A percentile compares a stretch with the other conserved stretches of the same genome.
Conservation (phyloP, 2,797 vertebrate species). For the Tamandua tetradactyla region DNA sequence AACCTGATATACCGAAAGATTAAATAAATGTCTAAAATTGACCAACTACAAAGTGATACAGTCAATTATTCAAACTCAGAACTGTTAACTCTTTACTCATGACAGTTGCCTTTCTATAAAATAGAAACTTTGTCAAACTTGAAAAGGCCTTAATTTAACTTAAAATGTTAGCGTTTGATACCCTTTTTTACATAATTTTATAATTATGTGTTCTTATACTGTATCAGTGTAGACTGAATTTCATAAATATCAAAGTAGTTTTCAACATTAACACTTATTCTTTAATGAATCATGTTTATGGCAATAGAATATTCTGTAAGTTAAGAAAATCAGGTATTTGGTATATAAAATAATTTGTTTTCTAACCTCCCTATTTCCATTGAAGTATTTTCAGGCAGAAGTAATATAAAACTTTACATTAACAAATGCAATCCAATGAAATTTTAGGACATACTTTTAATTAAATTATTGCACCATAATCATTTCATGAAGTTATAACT, state of each 20-base stretch:
- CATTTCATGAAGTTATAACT: constrained; percentile 71
- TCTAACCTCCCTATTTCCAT: constrained; percentile 58
- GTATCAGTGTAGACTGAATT: background rate
- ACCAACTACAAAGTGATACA: background rate
- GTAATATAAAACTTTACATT: constrained; percentile 74
- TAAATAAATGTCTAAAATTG: background rate
- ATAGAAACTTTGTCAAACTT: background rate
- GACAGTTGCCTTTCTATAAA: background rate
- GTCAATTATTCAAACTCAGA: no score
- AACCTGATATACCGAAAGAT: background rate
- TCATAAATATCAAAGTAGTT: background rate
- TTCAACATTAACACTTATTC: constrained; percentile 49
- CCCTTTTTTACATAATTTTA: background rate
- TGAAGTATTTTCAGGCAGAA: constrained; percentile 59
- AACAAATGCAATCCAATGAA: constrained; percentile 63
- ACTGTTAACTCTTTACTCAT: background rate
- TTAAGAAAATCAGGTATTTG: constrained; percentile 59
- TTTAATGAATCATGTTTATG: constrained; percentile 66
- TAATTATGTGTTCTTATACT: background rate
- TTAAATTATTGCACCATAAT: constrained; percentile 61
- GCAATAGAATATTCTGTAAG: constrained; percentile 60
- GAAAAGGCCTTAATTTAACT: background rate
- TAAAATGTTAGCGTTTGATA: background rate
- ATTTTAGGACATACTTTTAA: constrained; percentile 72
- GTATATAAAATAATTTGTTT: constrained; percentile 68